Conservation (phyloP, 2,113 vertebrate species). For the Sisor rabdophorus region DNA sequence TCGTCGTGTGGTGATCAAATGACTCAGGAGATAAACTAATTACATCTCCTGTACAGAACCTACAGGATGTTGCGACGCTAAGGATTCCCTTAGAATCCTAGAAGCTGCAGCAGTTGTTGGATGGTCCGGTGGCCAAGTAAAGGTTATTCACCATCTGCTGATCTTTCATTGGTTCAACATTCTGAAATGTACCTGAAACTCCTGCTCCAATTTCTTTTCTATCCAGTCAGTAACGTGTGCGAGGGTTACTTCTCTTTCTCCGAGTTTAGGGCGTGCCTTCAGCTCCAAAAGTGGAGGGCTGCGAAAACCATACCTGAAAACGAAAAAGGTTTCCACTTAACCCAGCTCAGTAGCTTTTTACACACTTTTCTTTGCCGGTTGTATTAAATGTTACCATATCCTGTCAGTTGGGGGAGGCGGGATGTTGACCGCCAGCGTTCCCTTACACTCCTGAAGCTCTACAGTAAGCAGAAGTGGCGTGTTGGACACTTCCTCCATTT, state of each 20-base stretch:
- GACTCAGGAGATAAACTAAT: too few relatives aligned
- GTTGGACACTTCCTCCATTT: conserved; percentile 96
- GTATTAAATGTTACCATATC: conserved; percentile 76
- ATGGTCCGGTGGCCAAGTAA: neutral
- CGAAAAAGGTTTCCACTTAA: conserved; percentile 18
- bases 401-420: conserved; percentile 94
- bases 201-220: conserved; percentile 93
- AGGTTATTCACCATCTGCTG: neutral
- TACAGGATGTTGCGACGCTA: too few relatives aligned
- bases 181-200: conserved; percentile 84
- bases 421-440: conserved; percentile 88
- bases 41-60: too few relatives aligned
- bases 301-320: conserved; percentile 89
- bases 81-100: neutral
- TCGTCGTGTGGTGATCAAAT: too few relatives aligned
- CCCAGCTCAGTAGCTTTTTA: neutral
- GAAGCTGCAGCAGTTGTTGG: neutral
- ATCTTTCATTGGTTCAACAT: neutral
- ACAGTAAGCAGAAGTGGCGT: conserved; percentile 92
- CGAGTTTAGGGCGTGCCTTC: conserved; percentile 95
- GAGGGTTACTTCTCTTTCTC: conserved; percentile 93
- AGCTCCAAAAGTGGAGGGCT: conserved; percentile 89
- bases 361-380: too few relatives aligned
- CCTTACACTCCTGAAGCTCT: conserved; percentile 86
- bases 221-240: conserved; percentile 97